Evolutionary conservation across 2,113 vertebrate genomes (phyloP), one percentile per base, ranked within the genome.

Genomic region (Cinclus cinclus): DNA sequence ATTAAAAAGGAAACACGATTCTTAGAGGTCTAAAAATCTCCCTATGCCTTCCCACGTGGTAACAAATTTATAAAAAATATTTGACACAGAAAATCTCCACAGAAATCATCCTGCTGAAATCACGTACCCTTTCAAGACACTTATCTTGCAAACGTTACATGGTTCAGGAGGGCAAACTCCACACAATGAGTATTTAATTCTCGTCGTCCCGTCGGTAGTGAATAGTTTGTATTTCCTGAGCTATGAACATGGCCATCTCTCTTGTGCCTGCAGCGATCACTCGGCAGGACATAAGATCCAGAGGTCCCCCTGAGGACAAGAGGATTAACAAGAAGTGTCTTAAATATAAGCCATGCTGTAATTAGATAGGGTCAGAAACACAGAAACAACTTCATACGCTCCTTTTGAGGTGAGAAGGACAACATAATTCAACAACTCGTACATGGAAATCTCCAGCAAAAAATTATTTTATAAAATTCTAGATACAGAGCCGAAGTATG

Each of bases 231-330:
- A 99, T 96, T 96, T 98, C 98, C 94, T 98, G 98, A 94, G 98
- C 98, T 84, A 99, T 97, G 93, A 98, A 97, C 82, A 87, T 95
- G 3, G 98, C 98, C 97, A 99, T 97, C 94, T 98, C 98, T 41
- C 83, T 95, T 13, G 98, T 98, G 71, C 98, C 98, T 0, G 98
- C 98, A 39, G 98, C 98, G n/a, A 99, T 92, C 65, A 99, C 98
- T 63, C 98, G 97, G 83, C 98, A 98, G 33, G 98, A 98, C 98
- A 99, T 99, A 46, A 99, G 98, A 94, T 99, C 98, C 41, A 99
- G 97, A 60, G 98, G 98, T 71, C 98, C 98, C 14, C 98, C 98
- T 99, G 95, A 46, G 58, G 97, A 92, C 90, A 90, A 95, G 55
- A 98, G 28, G 59, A 83, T 76, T 86, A 64, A 77, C 3, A 18